Evolutionary conservation across 2,888 invertebrate genomes (phyloP).

Genomic region (Emmelina monodactyla): DNA sequence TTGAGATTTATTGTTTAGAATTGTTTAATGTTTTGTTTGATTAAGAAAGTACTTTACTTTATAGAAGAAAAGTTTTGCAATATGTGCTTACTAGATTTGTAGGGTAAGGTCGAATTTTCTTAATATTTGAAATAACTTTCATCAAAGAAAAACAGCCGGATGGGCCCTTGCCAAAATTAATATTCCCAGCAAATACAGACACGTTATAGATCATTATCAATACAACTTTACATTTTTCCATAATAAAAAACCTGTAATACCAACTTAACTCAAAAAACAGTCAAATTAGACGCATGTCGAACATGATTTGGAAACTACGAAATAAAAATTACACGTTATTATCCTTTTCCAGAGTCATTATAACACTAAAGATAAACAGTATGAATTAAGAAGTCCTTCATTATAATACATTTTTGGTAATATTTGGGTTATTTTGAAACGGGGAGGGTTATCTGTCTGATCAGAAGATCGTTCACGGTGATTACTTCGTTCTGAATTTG

Average conservation of each 20-base stretch:
- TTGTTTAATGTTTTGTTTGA: neutral
- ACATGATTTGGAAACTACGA: slow-evolving; percentile 53
- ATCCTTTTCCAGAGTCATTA: slow-evolving; percentile 58
- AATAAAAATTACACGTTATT: slow-evolving; percentile 60
- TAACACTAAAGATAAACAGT: slow-evolving; percentile 62
- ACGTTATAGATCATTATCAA: neutral
- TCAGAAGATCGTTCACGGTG: slow-evolving; percentile 57
- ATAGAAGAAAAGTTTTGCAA: no score
- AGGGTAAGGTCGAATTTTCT: no score
- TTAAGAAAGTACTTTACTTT: no score
- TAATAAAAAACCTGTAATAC: no score
- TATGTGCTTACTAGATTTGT: no score
- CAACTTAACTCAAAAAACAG: slow-evolving; percentile 34
- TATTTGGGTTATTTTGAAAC: slow-evolving; percentile 47
- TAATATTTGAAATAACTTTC: no score
- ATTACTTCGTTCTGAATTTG: neutral
- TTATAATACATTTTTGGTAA: slow-evolving; percentile 55
- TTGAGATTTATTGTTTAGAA: slow-evolving; percentile 1
- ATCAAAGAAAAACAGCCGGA: no score
- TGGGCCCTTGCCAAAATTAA: no score
- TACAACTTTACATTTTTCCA: slow-evolving; percentile 20
- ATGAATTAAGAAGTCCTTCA: slow-evolving; percentile 56
- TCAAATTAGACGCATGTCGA: slow-evolving; percentile 47
- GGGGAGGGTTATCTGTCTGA: slow-evolving; percentile 44
- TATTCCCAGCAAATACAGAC: no score